Base-by-base conservation (phyloP, 2,888 invertebrate species). In the Melipona bicolor region DNA sequence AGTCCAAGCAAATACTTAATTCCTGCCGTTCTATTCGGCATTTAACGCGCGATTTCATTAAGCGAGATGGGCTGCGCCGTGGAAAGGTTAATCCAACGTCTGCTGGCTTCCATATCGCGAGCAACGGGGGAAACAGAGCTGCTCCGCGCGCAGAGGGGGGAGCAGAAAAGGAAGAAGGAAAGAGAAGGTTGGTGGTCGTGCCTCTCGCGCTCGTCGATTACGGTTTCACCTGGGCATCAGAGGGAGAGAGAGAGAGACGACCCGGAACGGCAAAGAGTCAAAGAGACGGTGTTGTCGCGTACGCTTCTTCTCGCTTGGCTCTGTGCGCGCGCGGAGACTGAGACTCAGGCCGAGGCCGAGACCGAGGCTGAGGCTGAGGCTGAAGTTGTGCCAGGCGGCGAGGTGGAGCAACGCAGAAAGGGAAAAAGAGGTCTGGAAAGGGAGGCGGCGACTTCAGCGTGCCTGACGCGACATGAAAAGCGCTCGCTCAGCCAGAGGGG, bases 211-310 rank as follows among this genome's bases (percentile, higher is more conserved):
- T 54, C 78, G 84, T 80, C 83, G 79, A 78, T 83, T 83, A 74
- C 77, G 85, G 87, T 87, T 88, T 85, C 88, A 88, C 88, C 88
- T 88, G 88, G 85, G 78, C 69, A 74, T 67, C 81, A 62, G 70
- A 67, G 75, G 65, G 54, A 74, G 24, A 52, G 74, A 36, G 36
- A 43, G 43, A 24, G 59, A 4, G 24, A 9, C 17, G 19, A 21
- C 21, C 17, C 9, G 36, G 36, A n/a, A n/a, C 36, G 64, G 64
- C 21, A n/a, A 36, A 65, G 64, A 65, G 64, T 65, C 64, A 65
- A 65, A 65, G 64, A 65, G 77, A 64, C 43, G 73, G 56, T 88
- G 88, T 88, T 88, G 88, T 88, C 86, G 88, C 84, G 84, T 83
- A 86, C 84, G 89, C 80, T 89, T 81, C 88, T 86, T 84, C 88